A percentile compares a stretch with the other conserved stretches of the same genome.
Evolutionary conservation across 1,140 invertebrate species (phyloP).

Genomic region (Bombyx mandarina): DNA sequence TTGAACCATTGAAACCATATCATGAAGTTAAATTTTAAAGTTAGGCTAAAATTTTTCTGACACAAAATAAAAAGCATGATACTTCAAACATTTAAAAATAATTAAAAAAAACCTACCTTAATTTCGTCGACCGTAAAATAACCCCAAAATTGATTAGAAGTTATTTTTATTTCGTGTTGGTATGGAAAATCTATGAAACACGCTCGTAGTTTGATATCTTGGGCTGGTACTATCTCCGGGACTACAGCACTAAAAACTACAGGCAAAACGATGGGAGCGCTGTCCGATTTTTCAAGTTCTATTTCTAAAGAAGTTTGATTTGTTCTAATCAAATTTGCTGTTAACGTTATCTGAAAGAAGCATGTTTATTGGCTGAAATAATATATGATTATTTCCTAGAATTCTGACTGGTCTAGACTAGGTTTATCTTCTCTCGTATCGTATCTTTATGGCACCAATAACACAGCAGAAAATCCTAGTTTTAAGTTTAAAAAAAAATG

Average conservation of each 20-base stretch:
- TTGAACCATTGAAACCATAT: too few species aligned
- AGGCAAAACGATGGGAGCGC: slow-evolving; percentile 47
- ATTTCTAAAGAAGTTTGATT: slow-evolving; percentile 52
- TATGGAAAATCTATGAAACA: slow-evolving; percentile 52
- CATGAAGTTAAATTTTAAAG: too few species aligned
- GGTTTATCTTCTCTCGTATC: too few species aligned
- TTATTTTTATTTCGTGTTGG: slow-evolving; percentile 33
- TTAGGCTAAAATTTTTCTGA: too few species aligned
- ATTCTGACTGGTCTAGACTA: too few species aligned
- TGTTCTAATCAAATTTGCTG: slow-evolving; percentile 50
- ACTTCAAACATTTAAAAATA: too few species aligned
- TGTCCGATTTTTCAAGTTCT: slow-evolving; percentile 57
- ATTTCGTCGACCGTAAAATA: slow-evolving; percentile 46
- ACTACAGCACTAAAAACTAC: slow-evolving; percentile 52
- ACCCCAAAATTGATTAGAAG: slow-evolving; percentile 41
- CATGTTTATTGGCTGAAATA: background rate
- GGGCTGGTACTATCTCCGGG: slow-evolving; percentile 38
- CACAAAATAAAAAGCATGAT: too few species aligned
- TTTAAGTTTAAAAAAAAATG: too few species aligned
- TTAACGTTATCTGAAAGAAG: slow-evolving; percentile 44
- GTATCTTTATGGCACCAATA: too few species aligned
- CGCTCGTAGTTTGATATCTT: slow-evolving; percentile 43
- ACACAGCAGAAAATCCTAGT: too few species aligned
- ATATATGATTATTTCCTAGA: too few species aligned
- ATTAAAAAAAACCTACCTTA: slow-evolving; percentile 20